Conservation (phyloP, 1,140 invertebrate species). For the Drosophila kurseongensis region DNA sequence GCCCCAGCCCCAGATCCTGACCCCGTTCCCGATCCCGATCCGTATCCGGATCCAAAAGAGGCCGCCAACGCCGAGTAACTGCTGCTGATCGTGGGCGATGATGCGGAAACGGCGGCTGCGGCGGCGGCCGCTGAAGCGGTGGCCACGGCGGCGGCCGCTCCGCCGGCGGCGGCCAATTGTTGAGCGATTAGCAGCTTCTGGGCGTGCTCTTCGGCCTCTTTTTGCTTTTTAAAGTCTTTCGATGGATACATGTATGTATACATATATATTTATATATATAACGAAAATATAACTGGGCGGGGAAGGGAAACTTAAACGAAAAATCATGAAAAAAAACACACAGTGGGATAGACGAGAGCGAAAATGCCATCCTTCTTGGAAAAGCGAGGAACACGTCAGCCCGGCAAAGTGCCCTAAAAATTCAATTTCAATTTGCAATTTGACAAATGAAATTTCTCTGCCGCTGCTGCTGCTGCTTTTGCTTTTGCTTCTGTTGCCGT, state of each 20-base stretch:
- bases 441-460: slow-evolving; percentile 72
- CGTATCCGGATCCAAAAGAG: slow-evolving; percentile 2
- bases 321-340: neutral
- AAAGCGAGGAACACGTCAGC: neutral
- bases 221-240: slow-evolving; percentile 83
- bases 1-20: neutral
- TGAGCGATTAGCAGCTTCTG: slow-evolving; percentile 83
- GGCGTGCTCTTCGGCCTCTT: slow-evolving; percentile 83
- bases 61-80: slow-evolving; percentile 22
- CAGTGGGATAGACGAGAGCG: neutral
- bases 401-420: slow-evolving; percentile 46
- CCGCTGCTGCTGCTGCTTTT: neutral
- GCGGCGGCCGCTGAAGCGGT: slow-evolving; percentile 31
- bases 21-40: neutral
- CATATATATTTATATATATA: slow-evolving; percentile 19
- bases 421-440: slow-evolving; percentile 77
- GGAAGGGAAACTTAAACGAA: slow-evolving; percentile 4
- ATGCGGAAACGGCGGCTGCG: slow-evolving; percentile 28
- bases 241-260: slow-evolving; percentile 29
- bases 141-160: slow-evolving; percentile 33
- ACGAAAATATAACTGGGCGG: neutral
- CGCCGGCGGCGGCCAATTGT: slow-evolving; percentile 71
- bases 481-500: neutral
- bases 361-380: slow-evolving; percentile 2
- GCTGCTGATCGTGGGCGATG: slow-evolving; percentile 45